These are phyloP conservation scores for Aplysina aerophoba DNA, from an alignment of 37 sponge, comb jelly and placozoan genomes.

Conservation along the genomic window DNA sequence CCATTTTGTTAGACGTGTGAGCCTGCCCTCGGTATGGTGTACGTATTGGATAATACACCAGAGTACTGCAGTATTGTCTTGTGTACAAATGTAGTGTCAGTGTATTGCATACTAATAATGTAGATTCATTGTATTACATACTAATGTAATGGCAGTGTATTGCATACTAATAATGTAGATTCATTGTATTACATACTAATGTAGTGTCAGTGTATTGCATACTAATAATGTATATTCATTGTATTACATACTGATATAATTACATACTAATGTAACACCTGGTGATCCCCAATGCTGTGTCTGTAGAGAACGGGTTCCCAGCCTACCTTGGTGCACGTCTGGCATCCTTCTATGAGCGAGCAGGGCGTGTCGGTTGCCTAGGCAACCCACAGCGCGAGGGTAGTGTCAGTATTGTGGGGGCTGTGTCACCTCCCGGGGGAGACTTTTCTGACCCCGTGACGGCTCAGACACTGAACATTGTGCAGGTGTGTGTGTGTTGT, in stretches of 20 bases:
- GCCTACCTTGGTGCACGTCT: constrained; percentile 98
- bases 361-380: constrained; percentile 87
- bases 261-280: too few species aligned
- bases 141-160: too few species aligned
- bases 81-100: too few species aligned
- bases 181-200: too few species aligned
- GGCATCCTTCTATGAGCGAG: constrained; percentile 99
- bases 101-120: too few species aligned
- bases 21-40: not conserved
- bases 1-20: not conserved
- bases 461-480: constrained; percentile 96
- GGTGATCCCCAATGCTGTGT: not conserved
- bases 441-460: constrained; percentile 99
- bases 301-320: constrained; percentile 95
- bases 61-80: too few species aligned
- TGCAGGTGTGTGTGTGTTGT: constrained; percentile 60
- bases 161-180: too few species aligned
- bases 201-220: too few species aligned
- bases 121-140: too few species aligned
- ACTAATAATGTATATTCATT: too few species aligned
- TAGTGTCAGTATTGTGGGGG: constrained; percentile 98
- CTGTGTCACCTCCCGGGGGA: constrained; percentile 98
- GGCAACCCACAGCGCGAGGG: constrained; percentile 95
- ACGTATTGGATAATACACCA: too few species aligned
- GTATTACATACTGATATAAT: too few species aligned